Evolutionary conservation across 2,888 invertebrate species (phyloP).

Genomic region (Pherbina coryleti): DNA sequence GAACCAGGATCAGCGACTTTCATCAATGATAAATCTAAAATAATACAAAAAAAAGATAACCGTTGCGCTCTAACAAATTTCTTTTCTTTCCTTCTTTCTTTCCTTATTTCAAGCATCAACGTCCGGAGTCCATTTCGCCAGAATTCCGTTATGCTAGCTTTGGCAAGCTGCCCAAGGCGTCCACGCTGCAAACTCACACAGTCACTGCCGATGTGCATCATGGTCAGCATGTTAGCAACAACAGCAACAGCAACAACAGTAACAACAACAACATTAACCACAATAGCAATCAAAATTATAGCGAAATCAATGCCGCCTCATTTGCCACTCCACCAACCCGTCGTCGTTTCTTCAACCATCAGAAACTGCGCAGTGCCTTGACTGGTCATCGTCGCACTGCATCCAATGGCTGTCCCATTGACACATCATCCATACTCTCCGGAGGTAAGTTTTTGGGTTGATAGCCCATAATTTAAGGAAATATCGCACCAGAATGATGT

Average conservation of each 20-base stretch:
- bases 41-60: constrained; percentile 17
- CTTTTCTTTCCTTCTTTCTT: constrained; percentile 25
- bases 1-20: constrained; percentile 53
- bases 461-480: no score
- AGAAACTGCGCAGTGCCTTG: constrained; percentile 84
- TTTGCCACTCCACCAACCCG: constrained; percentile 85
- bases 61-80: constrained; percentile 36
- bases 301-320: constrained; percentile 73
- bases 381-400: constrained; percentile 69
- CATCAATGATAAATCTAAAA: constrained; percentile 60
- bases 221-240: constrained; percentile 41
- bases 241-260: constrained; percentile 28
- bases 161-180: constrained; percentile 64
- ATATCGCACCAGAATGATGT: no score
- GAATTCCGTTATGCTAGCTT: constrained; percentile 66
- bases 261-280: constrained; percentile 51
- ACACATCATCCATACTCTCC: constrained; percentile 64
- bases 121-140: constrained; percentile 68
- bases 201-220: constrained; percentile 52
- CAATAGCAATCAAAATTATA: constrained; percentile 59
- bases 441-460: constrained; percentile 58
- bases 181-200: constrained; percentile 48
- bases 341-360: constrained; percentile 85
- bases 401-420: constrained; percentile 67
- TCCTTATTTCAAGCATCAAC: constrained; percentile 60